phyloP scores from a whole-genome alignment of 2,888 invertebrate genomes.

The Archaeoteleia sp. region DNA sequence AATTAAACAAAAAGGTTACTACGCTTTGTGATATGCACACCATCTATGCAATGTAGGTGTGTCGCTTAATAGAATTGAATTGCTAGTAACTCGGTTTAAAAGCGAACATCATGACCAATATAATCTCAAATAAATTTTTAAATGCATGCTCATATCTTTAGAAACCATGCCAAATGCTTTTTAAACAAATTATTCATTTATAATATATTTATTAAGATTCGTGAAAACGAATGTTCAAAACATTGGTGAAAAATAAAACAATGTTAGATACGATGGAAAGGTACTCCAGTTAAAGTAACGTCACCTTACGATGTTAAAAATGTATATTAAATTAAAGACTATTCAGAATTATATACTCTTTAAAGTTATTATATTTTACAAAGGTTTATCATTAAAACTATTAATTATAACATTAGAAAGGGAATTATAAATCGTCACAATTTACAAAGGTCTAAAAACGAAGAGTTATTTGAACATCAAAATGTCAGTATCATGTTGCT shows the following conservation, averaged over 20 bases:
- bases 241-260: neutral
- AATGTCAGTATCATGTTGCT: constrained; percentile 15
- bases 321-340: too few relatives aligned
- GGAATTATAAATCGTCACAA: constrained; percentile 7
- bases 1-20: constrained; percentile 17
- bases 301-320: too few relatives aligned
- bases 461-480: constrained; percentile 25
- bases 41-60: constrained; percentile 3
- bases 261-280: neutral
- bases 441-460: neutral
- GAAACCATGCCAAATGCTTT: neutral
- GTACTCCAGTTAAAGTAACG: too few relatives aligned
- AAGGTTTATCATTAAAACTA: too few relatives aligned
- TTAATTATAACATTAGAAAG: too few relatives aligned
- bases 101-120: constrained; percentile 8
- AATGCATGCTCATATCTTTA: neutral
- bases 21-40: neutral
- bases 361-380: too few relatives aligned
- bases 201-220: neutral
- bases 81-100: constrained; percentile 17
- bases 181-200: neutral
- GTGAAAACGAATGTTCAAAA: neutral
- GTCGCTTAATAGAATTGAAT: constrained; percentile 16
- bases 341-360: too few relatives aligned
- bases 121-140: neutral